Conservation (phyloP, 2,797 vertebrate species). For the Clarias pachynema region DNA sequence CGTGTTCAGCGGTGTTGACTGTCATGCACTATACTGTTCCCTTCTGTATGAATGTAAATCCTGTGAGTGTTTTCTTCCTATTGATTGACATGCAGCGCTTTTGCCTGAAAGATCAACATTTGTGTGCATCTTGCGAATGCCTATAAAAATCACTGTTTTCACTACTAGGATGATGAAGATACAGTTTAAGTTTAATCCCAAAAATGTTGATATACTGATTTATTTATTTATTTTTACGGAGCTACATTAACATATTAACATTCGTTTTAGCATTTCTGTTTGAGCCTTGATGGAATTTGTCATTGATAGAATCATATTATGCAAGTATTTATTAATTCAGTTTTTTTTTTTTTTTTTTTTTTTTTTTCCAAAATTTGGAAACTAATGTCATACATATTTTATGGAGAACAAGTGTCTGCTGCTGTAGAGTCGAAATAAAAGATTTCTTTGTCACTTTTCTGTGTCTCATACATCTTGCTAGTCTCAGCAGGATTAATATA, state of each 20-base stretch:
- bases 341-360: constrained; percentile 66
- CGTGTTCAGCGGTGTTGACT: neutral
- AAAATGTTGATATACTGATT: constrained; percentile 21
- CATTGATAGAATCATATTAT: constrained; percentile 5
- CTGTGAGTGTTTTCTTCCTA: neutral
- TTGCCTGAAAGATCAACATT: constrained; percentile 11
- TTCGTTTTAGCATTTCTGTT: constrained; percentile 64
- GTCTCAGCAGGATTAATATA: neutral
- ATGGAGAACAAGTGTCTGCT: constrained; percentile 78
- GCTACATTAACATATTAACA: constrained; percentile 74
- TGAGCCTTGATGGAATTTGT: neutral
- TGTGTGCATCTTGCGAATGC: constrained; percentile 17
- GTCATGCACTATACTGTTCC: constrained; percentile 17
- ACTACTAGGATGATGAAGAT: neutral
- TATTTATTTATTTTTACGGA: constrained; percentile 74
- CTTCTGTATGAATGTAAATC: constrained; percentile 17
- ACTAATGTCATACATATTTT: constrained; percentile 71
- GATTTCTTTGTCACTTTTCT: constrained; percentile 30
- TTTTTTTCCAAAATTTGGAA: too few relatives aligned
- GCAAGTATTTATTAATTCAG: neutral
- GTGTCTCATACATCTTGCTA: neutral
- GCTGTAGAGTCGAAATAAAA: constrained; percentile 89
- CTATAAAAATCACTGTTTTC: constrained; percentile 5
- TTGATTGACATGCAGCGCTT: neutral
- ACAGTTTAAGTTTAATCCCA: neutral